Base-by-base conservation (phyloP, 2,888 invertebrate species). In the Scaeva pyrastri region DNA sequence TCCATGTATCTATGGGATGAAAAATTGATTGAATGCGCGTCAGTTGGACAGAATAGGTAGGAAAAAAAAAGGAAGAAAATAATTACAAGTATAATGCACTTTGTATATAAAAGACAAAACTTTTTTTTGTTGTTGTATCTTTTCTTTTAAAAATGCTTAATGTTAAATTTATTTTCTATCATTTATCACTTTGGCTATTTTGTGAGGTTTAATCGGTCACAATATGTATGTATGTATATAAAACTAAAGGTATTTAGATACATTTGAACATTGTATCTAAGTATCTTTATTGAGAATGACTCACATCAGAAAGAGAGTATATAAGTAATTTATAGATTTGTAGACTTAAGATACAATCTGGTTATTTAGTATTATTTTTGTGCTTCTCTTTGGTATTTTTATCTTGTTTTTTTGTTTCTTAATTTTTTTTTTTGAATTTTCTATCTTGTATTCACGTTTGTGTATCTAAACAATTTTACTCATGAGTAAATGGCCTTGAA, bases 401-500 rank as follows among this genome's bases (percentile, higher is more conserved):
- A 12, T 73, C 14, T 48, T 48, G 43, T 6, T 21, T 48, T 36
- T 39, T 50, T 36, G 23, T 26, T 64, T n/a, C n/a, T n/a, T n/a
- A n/a, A n/a, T n/a, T n/a, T n/a, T 60, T 68, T 77, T 58, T 16
- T 48, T 41, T 62, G 41, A 23, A 12, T 55, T 43, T 45, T 72
- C 55, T 48, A 26, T 26, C 48, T 45, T 60, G 60, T 60, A 26
- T 60, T 73, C 48, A 36, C 74, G 71, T 78, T n/a, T n/a, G n/a
- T 56, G 50, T 71, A 84, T 72, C 45, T 75, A 43, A 45, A 48
- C 16, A 74, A 70, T 75, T 76, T 70, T 21, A 48, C 76, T 70
- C 76, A 81, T 81, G 81, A 76, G 5, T 62, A 81, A 76, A 85
- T 85, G 85, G 81, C 85, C 85, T 85, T 85, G 85, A 85, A 85